phyloP scores from a whole-genome alignment of 2,888 invertebrate genomes.

The Eupithecia vulgata region DNA sequence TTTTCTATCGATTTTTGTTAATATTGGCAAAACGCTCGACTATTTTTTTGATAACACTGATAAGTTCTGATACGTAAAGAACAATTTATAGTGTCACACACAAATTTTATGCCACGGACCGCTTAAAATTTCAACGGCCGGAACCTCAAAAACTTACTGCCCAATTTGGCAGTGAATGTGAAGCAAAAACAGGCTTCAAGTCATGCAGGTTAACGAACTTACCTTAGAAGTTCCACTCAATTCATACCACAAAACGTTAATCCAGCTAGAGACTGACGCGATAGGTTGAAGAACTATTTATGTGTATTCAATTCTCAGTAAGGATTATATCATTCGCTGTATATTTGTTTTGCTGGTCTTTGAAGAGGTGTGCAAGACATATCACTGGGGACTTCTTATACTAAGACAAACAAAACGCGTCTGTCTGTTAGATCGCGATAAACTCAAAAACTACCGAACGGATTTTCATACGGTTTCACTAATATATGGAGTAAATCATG shows the following conservation, averaged over 20 bases:
- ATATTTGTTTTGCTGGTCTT: constrained; percentile 8
- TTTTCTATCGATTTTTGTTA: background rate
- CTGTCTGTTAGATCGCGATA: too few relatives aligned
- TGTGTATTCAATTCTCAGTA: constrained; percentile 36
- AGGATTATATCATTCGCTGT: constrained; percentile 24
- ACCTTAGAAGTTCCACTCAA: constrained; percentile 39
- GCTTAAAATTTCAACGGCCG: background rate
- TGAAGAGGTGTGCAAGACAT: constrained; percentile 1
- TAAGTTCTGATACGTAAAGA: background rate
- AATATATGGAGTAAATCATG: background rate
- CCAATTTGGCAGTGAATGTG: constrained; percentile 38
- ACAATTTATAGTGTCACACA: background rate
- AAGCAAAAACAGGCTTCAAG: constrained; percentile 43
- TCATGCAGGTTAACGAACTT: constrained; percentile 45
- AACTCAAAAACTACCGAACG: background rate
- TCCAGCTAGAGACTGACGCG: constrained; percentile 38
- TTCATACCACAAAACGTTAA: constrained; percentile 39
- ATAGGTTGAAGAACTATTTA: constrained; percentile 44
- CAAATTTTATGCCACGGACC: background rate
- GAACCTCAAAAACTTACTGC: constrained; percentile 15
- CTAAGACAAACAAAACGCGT: background rate
- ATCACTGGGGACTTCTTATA: background rate
- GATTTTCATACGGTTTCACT: background rate
- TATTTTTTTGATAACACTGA: background rate
- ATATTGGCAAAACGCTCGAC: background rate